These are phyloP conservation scores for Leguminivora glycinivorella DNA, from an alignment of 1,140 invertebrate genomes.

Conservation along the genomic window DNA sequence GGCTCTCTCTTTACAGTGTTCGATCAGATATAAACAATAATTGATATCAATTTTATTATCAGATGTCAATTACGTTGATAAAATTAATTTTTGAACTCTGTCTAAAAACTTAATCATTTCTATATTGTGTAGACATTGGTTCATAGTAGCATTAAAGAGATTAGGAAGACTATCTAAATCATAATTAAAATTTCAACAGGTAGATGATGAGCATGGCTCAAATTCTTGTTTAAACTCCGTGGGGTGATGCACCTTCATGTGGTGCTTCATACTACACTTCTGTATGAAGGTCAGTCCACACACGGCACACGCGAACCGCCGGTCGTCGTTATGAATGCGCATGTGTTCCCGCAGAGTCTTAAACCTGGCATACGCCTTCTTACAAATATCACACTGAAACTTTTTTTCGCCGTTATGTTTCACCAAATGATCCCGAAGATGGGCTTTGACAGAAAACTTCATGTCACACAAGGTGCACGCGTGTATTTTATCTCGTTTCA, in stretches of 20 bases:
- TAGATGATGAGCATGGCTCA: background rate
- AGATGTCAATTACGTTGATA: background rate
- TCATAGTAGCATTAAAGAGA: background rate
- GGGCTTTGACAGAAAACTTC: slow-evolving; percentile 45
- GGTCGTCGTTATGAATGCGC: slow-evolving; percentile 71
- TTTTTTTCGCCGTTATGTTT: slow-evolving; percentile 61
- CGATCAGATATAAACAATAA: background rate
- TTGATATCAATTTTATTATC: background rate
- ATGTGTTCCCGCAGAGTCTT: slow-evolving; percentile 79
- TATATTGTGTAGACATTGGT: background rate
- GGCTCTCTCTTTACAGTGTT: too few species aligned
- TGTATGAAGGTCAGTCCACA: slow-evolving; percentile 79
- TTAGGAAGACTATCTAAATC: background rate
- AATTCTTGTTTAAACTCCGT: slow-evolving; percentile 30
- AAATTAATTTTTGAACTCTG: background rate
- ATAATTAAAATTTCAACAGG: too few species aligned
- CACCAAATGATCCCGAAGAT: slow-evolving; percentile 61
- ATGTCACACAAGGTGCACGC: slow-evolving; percentile 47
- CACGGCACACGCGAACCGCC: slow-evolving; percentile 68
- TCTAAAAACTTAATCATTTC: background rate
- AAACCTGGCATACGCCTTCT: slow-evolving; percentile 76
- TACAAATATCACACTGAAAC: slow-evolving; percentile 70
- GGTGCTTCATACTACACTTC: slow-evolving; percentile 69
- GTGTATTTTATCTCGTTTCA: slow-evolving; percentile 49
- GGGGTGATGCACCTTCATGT: slow-evolving; percentile 66